Base-by-base conservation (phyloP, 2,113 vertebrate species). In the Perccottus glenii region DNA sequence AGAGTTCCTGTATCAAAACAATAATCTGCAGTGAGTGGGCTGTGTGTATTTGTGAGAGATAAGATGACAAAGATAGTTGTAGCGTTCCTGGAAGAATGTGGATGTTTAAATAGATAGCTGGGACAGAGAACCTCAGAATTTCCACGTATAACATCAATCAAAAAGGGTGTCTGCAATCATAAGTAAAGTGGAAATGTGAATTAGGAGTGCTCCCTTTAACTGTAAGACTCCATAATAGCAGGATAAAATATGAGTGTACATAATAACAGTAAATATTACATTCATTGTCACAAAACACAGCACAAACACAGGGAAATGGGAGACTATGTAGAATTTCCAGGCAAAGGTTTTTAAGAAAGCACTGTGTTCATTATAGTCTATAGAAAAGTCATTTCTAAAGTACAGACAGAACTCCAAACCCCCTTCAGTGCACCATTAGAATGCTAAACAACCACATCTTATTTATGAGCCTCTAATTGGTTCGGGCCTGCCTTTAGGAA, bases 381-480 rank as follows among this genome's bases (percentile, higher is more conserved):
- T 15, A 9, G 12, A 12, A 46, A 46, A 36, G 33, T 1, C 35
- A 33, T 36, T 14, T 12, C 12, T 55, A 55, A 55, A 55, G 32
- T 14, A 27, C 5, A 40, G 38, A 40, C 11, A 27, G 19, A 27
- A 3, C 19, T 51, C 16, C 1, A 3, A n/a, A 19, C 5, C 51
- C 12, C 2, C 52, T 32, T 55, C 33, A n/a, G 35, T 16, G 15
- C 40, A 40, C 40, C 56, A 58, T 58, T 43, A 42, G 38, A 58
- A 58, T 58, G 36, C 36, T 43, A 58, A 58, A 43, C 36, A 32
- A 47, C 19, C 33, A 33, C 55, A 48, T 11, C 57, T 64, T 38
- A 61, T 86, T 82, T 83, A 89, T 47, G 58, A 75, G 74, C 42
- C 38, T n/a, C 66, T 86, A 85, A 87, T 84, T 84, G 74, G 79